A percentile compares a stretch with the other conserved stretches of the same genome.
Conservation (phyloP, 2,113 vertebrate species). For the Chloebia gouldiae region DNA sequence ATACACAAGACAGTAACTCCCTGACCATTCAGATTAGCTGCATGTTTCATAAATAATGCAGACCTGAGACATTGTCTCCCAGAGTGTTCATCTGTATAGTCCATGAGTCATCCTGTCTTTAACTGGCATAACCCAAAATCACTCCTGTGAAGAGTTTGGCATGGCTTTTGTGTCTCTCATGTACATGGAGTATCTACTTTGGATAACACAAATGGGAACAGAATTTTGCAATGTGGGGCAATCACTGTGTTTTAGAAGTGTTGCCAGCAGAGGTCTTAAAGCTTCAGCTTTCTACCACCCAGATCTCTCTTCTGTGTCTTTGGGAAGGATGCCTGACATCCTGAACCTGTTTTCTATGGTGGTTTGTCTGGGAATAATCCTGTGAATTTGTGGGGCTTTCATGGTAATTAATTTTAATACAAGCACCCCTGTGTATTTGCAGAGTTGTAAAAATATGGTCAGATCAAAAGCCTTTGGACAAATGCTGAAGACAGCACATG, state of each 20-base stretch:
- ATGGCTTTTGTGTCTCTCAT: not conserved
- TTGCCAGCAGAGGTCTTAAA: slow-evolving; percentile 2
- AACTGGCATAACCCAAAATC: not conserved
- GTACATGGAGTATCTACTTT: not conserved
- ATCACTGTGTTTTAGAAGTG: not conserved
- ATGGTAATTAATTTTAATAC: slow-evolving; percentile 47
- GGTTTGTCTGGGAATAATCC: not conserved
- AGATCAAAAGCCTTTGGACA: not conserved
- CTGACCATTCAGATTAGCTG: not conserved
- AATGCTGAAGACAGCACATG: not conserved
- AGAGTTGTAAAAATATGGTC: not conserved
- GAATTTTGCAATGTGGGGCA: not conserved
- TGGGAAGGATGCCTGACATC: not conserved
- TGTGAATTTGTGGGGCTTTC: slow-evolving; percentile 8
- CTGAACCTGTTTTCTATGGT: not conserved
- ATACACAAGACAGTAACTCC: not conserved
- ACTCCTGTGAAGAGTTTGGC: not conserved
- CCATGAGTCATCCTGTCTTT: not conserved
- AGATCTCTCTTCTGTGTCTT: not conserved
- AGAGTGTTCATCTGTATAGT: not conserved
- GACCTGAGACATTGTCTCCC: not conserved
- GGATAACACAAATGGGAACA: not conserved
- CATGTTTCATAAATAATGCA: not conserved
- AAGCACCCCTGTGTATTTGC: slow-evolving; percentile 5
- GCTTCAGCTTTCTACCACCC: not conserved